phyloP scores from a whole-genome alignment of 2,797 vertebrate species.

The Synanceia verrucosa region DNA sequence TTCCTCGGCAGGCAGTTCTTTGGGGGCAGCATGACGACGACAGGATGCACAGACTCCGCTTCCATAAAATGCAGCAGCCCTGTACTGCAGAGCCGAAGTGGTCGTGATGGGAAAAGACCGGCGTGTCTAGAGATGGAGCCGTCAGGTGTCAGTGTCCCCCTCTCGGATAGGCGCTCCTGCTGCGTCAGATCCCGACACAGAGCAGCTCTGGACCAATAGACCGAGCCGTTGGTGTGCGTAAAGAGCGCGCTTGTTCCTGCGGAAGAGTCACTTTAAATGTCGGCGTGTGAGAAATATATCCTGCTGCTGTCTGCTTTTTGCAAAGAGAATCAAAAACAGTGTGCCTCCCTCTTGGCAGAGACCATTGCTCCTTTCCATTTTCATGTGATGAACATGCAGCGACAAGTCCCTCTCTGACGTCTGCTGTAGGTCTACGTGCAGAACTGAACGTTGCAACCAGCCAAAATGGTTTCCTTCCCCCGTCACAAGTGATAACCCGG shows the following conservation, averaged over 20 bases:
- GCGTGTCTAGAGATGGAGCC: slow-evolving; percentile 29
- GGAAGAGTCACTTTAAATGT: neutral
- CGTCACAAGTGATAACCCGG: neutral
- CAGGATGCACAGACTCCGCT: slow-evolving; percentile 69
- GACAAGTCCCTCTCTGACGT: slow-evolving; percentile 4
- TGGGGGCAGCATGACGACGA: slow-evolving; percentile 85
- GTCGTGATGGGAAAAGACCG: slow-evolving; percentile 49
- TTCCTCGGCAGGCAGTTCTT: slow-evolving; percentile 91
- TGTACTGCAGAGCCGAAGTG: slow-evolving; percentile 59
- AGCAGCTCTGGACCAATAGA: slow-evolving; percentile 68
- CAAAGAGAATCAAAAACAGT: fast-evolving
- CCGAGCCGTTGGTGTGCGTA: neutral
- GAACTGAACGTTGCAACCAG: slow-evolving; percentile 40
- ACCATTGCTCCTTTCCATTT: neutral
- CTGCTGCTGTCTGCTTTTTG: neutral
- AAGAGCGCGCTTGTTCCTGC: neutral
- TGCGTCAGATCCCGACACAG: slow-evolving; percentile 68
- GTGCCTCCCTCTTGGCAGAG: neutral
- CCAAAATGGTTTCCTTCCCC: slow-evolving; percentile 56
- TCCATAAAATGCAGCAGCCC: slow-evolving; percentile 78
- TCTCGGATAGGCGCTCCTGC: slow-evolving; percentile 55
- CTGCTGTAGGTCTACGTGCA: slow-evolving; percentile 64
- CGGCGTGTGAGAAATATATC: neutral
- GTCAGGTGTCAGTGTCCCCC: slow-evolving; percentile 67
- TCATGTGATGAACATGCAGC: neutral